phyloP scores from a whole-genome alignment of 2,888 invertebrate species.

The Drosophila fulvimacula region DNA sequence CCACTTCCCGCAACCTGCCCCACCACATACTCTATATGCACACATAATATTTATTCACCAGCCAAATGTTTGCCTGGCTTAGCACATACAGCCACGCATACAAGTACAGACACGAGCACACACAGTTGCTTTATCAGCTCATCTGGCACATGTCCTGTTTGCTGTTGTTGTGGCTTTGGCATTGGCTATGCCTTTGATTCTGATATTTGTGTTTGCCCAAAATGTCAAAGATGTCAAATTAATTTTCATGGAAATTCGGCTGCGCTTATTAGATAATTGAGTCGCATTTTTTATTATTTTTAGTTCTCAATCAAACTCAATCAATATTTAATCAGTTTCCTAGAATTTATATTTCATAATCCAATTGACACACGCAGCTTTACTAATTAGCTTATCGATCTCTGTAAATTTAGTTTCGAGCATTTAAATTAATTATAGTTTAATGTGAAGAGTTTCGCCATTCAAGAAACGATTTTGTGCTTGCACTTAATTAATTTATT shows the following conservation, averaged over 20 bases:
- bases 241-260: constrained; percentile 62
- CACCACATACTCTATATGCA: constrained; percentile 9
- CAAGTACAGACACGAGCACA: not conserved
- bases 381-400: not conserved
- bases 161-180: constrained; percentile 19
- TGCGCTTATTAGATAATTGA: constrained; percentile 75
- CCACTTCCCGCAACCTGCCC: constrained; percentile 39
- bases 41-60: constrained; percentile 32
- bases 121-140: constrained; percentile 27
- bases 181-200: constrained; percentile 46
- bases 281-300: constrained; percentile 50
- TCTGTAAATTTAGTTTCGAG: not conserved
- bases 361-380: constrained; percentile 8
- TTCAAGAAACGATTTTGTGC: not conserved
- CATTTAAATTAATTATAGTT: not conserved
- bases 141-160: constrained; percentile 13
- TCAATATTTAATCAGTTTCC: constrained; percentile 17
- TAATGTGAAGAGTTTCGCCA: not conserved
- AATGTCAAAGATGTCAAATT: constrained; percentile 77
- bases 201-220: constrained; percentile 61
- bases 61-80: constrained; percentile 58
- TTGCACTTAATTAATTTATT: not conserved
- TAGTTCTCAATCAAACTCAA: no score
- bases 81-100: constrained; percentile 9
- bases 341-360: not conserved